Evolutionary conservation across 2,797 vertebrate species (phyloP), one percentile per base, ranked within the genome.

Genomic region (Steatocranus sp.): DNA sequence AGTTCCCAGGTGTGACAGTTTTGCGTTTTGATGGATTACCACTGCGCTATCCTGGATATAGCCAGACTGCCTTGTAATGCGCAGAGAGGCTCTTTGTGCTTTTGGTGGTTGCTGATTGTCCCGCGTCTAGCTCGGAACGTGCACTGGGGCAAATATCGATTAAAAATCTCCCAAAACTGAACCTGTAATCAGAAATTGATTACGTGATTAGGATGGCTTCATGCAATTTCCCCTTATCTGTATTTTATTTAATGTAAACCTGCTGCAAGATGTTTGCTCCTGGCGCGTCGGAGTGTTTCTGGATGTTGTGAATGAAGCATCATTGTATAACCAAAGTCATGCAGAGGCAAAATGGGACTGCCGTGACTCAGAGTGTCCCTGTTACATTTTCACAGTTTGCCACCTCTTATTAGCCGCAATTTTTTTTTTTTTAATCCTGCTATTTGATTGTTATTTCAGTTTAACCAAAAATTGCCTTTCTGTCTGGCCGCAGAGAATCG

Each of bases 311-410:
- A 92, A 90, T 88, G 93, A 76, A 90, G 88, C 89, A 27, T 90
- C 75, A 80, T 94, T 93, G 93, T 94, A 84, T 93, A 93, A 94
- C 89, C 79, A 91, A 94, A 92, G 93, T 91, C 91, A 92, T 74
- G 79, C 83, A 86, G 85, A 85, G 87, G 85, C 80, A 77, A 63
- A 79, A 80, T 84, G 53, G 75, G 79, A 54, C 49, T 48, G 75
- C 80, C 51, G 68, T 82, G 85, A 90, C 80, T 88, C 86, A 73
- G 66, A 14, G 49, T n/a, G 18, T 54, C 68, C 46, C 58, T 8
- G 77, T 20, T 46, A 6, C 25, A n/a, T 30, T 23, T 38, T 17
- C 46, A 23, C 43, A 74, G 3, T 68, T 82, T 27, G 46, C 27
- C 51, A 75, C 76, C 56, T 41, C 61, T 61, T 78, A 25, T 18